Evolutionary conservation across 2,113 vertebrate genomes (phyloP).

Genomic region (Alethe castanea): DNA sequence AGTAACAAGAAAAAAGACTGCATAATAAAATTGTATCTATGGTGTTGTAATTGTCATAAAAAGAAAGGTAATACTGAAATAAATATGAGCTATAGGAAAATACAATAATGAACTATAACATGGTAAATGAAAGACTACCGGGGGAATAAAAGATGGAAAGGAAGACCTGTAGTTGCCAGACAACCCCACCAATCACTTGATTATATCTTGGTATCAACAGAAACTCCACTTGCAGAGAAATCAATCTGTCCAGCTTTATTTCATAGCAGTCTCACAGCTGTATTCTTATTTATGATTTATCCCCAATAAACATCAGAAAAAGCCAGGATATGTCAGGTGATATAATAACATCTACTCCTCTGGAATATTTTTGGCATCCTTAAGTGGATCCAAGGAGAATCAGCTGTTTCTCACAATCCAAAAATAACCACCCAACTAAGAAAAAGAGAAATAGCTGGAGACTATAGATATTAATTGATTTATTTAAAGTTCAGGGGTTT

Average conservation of each 20-base stretch:
- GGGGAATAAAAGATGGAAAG: neutral
- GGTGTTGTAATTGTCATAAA: neutral
- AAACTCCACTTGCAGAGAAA: neutral
- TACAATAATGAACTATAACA: neutral
- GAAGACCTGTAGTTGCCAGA: neutral
- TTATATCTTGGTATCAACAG: neutral
- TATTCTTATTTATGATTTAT: neutral
- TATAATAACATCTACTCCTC: neutral
- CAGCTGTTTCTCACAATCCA: neutral
- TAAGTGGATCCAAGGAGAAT: neutral
- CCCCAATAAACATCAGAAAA: neutral
- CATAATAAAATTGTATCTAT: neutral
- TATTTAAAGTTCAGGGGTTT: fast-evolving
- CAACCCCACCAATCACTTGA: neutral
- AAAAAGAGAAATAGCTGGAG: neutral
- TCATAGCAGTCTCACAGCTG: neutral
- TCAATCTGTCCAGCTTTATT: neutral
- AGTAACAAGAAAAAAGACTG: neutral
- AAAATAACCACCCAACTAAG: neutral
- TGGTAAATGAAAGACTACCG: neutral
- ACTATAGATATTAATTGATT: neutral
- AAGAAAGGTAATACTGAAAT: neutral
- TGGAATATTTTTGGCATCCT: neutral
- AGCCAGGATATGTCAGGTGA: neutral
- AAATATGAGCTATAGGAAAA: neutral